A percentile compares a stretch with the other conserved stretches of the same genome.
Evolutionary conservation across 1,140 invertebrate species (phyloP).

Genomic region (Delia radicum): DNA sequence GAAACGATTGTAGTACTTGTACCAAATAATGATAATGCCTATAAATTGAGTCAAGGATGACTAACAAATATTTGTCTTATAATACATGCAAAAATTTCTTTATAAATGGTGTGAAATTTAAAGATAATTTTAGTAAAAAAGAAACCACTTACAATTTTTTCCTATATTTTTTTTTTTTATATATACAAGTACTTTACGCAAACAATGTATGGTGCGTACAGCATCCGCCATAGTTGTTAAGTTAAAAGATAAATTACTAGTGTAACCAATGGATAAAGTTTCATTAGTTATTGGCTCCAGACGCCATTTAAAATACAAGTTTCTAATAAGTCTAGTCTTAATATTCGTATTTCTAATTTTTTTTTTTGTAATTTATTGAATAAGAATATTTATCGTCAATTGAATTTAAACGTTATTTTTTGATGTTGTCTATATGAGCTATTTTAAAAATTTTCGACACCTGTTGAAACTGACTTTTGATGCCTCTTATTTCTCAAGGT

Average conservation of each 20-base stretch:
- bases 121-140: too few species aligned
- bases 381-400: not conserved
- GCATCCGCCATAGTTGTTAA: not conserved
- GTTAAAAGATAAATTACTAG: not conserved
- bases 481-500: too few species aligned
- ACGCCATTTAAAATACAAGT: not conserved
- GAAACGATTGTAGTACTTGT: not conserved
- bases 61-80: not conserved
- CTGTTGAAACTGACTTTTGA: too few species aligned
- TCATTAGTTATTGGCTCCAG: not conserved
- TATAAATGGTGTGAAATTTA: slow-evolving; percentile 1
- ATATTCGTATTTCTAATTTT: not conserved
- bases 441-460: too few species aligned
- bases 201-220: not conserved
- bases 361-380: not conserved
- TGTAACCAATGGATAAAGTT: not conserved
- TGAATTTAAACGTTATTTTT: not conserved
- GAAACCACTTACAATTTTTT: not conserved
- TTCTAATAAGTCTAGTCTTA: not conserved
- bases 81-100: not conserved
- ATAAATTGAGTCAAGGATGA: slow-evolving; percentile 4
- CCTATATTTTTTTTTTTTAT: not conserved
- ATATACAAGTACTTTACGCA: not conserved
- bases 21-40: not conserved
- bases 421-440: not conserved